Conservation (phyloP, 2,113 vertebrate genomes). For the Amazona guildingii region DNA sequence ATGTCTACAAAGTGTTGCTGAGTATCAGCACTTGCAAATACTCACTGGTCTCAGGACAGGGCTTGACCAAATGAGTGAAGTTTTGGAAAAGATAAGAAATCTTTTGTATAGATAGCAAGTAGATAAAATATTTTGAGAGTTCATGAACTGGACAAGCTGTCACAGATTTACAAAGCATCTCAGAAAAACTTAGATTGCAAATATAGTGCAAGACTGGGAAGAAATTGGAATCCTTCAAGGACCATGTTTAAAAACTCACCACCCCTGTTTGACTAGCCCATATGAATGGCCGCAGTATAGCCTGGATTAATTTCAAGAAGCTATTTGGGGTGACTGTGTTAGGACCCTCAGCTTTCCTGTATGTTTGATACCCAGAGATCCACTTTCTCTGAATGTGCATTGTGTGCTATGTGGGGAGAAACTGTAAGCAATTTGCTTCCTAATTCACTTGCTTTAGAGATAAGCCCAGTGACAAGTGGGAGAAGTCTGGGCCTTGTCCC, state of each 20-base stretch:
- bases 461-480: background rate
- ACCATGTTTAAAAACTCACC: rapidly evolving
- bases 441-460: background rate
- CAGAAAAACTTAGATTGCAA: background rate
- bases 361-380: background rate
- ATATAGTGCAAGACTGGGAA: background rate
- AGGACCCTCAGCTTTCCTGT: background rate
- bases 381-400: background rate
- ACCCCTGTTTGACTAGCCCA: rapidly evolving
- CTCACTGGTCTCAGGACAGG: background rate
- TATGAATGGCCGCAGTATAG: background rate
- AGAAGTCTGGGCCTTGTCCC: background rate
- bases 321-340: rapidly evolving
- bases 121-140: background rate
- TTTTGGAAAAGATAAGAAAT: background rate
- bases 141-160: background rate
- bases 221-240: background rate
- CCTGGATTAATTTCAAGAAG: background rate
- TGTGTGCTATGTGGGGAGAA: background rate
- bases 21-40: background rate
- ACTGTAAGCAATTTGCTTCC: background rate
- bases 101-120: rapidly evolving
- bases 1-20: background rate
- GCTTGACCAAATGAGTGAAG: background rate
- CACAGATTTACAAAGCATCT: background rate